phyloP scores from a whole-genome alignment of 2,888 invertebrate species.

The Philaethria dido region DNA sequence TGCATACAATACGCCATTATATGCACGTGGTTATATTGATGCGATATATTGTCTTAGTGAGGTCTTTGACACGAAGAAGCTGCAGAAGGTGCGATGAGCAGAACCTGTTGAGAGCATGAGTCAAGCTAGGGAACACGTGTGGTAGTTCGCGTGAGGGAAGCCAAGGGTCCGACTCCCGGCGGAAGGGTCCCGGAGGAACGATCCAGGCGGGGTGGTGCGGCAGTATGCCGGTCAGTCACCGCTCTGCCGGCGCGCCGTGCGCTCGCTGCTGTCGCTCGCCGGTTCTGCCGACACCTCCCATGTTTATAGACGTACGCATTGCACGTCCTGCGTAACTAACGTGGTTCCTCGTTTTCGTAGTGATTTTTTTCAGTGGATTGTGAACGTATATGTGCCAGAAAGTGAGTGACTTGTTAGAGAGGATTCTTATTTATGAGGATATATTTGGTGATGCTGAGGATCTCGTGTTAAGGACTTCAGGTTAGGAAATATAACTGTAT shows the following conservation, averaged over 20 bases:
- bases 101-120: constrained; percentile 55
- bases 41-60: constrained; percentile 41
- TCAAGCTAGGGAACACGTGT: constrained; percentile 52
- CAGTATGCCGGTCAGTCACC: constrained; percentile 83
- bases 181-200: constrained; percentile 79
- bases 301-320: constrained; percentile 65
- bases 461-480: constrained; percentile 57
- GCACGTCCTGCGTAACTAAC: constrained; percentile 64
- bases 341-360: constrained; percentile 51
- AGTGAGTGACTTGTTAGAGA: constrained; percentile 69
- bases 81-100: constrained; percentile 45
- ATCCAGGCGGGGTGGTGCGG: constrained; percentile 76
- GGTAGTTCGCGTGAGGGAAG: constrained; percentile 57
- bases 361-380: constrained; percentile 69
- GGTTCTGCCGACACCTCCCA: constrained; percentile 63
- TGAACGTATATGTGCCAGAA: constrained; percentile 70
- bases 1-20: constrained; percentile 31
- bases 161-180: constrained; percentile 70
- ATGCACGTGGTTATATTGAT: constrained; percentile 43
- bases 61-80: constrained; percentile 44
- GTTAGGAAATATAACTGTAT: constrained; percentile 48
- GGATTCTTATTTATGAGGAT: constrained; percentile 70
- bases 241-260: constrained; percentile 77
- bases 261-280: constrained; percentile 62
- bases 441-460: constrained; percentile 59